A percentile compares a stretch with the other conserved stretches of the same genome.
Conservation (phyloP, 2,888 invertebrate genomes). For the Drosophila aldrichi region DNA sequence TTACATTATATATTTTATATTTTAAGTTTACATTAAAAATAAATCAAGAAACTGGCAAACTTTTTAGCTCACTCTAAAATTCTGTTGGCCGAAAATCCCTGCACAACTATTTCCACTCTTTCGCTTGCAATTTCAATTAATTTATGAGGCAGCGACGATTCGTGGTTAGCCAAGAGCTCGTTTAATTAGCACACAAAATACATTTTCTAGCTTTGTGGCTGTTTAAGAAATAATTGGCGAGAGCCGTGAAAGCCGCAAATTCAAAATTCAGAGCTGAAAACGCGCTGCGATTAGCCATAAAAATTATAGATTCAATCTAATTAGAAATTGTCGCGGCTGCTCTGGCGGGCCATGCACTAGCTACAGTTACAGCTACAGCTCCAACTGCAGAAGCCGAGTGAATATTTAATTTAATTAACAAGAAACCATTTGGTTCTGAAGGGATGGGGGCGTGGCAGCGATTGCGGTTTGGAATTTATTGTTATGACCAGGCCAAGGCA, state of each 20-base stretch:
- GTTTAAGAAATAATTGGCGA: constrained; percentile 43
- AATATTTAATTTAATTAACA: constrained; percentile 85
- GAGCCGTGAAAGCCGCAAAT: constrained; percentile 62
- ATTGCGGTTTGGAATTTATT: constrained; percentile 74
- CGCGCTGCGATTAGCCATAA: constrained; percentile 79
- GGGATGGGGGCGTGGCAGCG: constrained; percentile 5
- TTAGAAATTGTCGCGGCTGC: constrained; percentile 77
- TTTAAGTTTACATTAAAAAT: neutral
- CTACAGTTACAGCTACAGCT: constrained; percentile 20
- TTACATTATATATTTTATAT: neutral
- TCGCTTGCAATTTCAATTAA: constrained; percentile 22
- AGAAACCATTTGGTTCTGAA: constrained; percentile 75
- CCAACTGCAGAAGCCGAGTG: constrained; percentile 55
- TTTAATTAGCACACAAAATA: constrained; percentile 67
- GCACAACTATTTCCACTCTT: constrained; percentile 1
- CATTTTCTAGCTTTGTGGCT: constrained; percentile 46
- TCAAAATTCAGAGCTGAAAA: constrained; percentile 64
- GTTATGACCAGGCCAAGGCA: constrained; percentile 72
- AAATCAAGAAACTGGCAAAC: neutral
- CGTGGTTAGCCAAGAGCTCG: constrained; percentile 28
- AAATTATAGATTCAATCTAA: constrained; percentile 84
- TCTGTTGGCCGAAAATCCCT: neutral
- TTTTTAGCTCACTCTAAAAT: neutral
- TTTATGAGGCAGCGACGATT: constrained; percentile 22
- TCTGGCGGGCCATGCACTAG: constrained; percentile 28